Conservation (phyloP, 1,140 invertebrate species). For the Hycleus phaleratus region DNA sequence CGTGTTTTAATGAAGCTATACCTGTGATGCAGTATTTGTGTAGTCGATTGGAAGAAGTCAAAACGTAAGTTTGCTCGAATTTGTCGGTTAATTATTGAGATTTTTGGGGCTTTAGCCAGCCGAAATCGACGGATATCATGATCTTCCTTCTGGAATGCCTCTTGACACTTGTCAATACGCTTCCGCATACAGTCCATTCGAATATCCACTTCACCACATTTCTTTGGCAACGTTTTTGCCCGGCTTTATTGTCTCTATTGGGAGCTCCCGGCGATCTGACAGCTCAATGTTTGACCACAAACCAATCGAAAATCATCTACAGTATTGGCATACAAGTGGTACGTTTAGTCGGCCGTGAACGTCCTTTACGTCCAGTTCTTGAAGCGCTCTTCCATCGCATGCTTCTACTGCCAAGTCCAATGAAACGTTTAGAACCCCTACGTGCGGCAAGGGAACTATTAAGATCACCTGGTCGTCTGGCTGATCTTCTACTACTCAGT, state of each 20-base stretch:
- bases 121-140: conserved; percentile 55
- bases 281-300: conserved; percentile 65
- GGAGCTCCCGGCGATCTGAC: conserved; percentile 64
- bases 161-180: conserved; percentile 71
- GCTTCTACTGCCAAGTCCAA: conserved; percentile 76
- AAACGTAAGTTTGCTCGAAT: conserved; percentile 31
- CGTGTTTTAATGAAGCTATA: conserved; percentile 84
- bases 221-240: conserved; percentile 87
- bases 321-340: conserved; percentile 84
- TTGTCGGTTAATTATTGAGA: background rate
- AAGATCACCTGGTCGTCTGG: conserved; percentile 60
- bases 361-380: conserved; percentile 75
- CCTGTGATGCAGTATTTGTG: conserved; percentile 84
- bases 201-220: conserved; percentile 79
- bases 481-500: conserved; percentile 66
- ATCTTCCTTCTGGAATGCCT: conserved; percentile 80
- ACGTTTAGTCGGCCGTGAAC: conserved; percentile 73
- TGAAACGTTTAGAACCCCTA: conserved; percentile 76
- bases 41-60: conserved; percentile 72
- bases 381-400: conserved; percentile 89
- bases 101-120: conserved; percentile 41
- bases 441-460: conserved; percentile 71
- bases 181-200: conserved; percentile 71
- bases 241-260: conserved; percentile 76
- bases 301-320: conserved; percentile 78